Conservation (phyloP, 2,888 invertebrate species). For the Epicampocera succincta region DNA sequence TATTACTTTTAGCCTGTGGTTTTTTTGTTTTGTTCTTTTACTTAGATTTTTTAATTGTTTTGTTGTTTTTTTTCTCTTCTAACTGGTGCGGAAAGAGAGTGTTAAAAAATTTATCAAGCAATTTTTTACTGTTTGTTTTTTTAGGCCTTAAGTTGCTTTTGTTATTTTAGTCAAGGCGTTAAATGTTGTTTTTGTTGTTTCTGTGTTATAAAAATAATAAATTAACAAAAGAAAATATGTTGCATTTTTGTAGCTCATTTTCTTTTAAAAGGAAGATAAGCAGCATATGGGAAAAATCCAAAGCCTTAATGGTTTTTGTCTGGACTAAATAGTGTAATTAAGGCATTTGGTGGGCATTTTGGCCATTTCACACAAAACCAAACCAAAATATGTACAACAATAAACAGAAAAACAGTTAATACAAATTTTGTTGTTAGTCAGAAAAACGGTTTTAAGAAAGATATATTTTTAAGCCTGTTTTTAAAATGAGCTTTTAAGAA, state of each 20-base stretch:
- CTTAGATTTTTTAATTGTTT: slow-evolving; percentile 67
- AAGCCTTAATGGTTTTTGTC: slow-evolving; percentile 2
- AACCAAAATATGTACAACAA: no score
- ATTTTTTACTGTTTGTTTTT: slow-evolving; percentile 16
- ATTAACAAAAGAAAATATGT: slow-evolving; percentile 24
- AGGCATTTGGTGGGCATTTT: no score
- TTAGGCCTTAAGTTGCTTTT: slow-evolving; percentile 41
- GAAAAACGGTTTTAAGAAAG: no score
- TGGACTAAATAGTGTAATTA: not conserved
- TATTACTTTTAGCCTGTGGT: slow-evolving; percentile 65
- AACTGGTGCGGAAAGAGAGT: slow-evolving; percentile 55
- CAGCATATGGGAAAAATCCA: not conserved
- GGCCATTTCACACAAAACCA: no score
- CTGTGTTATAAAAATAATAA: slow-evolving; percentile 6
- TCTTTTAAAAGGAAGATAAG: not conserved
- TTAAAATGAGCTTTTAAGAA: no score
- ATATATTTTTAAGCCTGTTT: no score
- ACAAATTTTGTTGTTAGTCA: no score
- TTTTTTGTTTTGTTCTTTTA: slow-evolving; percentile 59
- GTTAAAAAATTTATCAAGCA: slow-evolving; percentile 24
- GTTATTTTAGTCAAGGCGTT: slow-evolving; percentile 55
- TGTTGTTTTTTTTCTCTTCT: slow-evolving; percentile 42
- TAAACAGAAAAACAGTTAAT: no score
- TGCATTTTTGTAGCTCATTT: not conserved
- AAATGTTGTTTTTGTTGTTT: slow-evolving; percentile 41